Conservation (phyloP, 2,113 vertebrate genomes). For the Oostethus manadensis region DNA sequence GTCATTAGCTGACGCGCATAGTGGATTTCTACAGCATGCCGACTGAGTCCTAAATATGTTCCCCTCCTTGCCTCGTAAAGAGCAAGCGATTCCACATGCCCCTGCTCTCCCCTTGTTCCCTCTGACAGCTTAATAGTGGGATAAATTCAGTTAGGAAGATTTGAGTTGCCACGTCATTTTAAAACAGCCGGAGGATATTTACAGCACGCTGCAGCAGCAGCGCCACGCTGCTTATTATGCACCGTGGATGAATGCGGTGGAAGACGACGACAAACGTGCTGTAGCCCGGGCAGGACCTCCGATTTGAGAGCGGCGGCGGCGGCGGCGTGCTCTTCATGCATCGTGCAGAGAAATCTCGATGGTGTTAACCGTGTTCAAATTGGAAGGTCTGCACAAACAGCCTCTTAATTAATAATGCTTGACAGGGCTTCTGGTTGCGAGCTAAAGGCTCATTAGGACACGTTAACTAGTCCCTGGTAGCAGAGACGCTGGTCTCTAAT, state of each 20-base stretch:
- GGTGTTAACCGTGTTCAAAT: constrained; percentile 46
- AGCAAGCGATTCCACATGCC: constrained; percentile 35
- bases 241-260: neutral
- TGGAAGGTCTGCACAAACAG: constrained; percentile 53
- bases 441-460: constrained; percentile 65
- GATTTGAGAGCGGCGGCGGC: constrained; percentile 10
- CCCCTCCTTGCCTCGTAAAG: constrained; percentile 22
- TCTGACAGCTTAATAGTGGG: constrained; percentile 44
- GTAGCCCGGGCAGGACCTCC: neutral
- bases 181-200: constrained; percentile 28
- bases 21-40: constrained; percentile 9
- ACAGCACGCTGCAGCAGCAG: constrained; percentile 7
- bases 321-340: constrained; percentile 12
- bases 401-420: constrained; percentile 69
- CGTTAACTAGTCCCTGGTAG: constrained; percentile 68
- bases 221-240: constrained; percentile 11
- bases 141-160: constrained; percentile 31
- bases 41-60: constrained; percentile 36
- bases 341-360: constrained; percentile 45
- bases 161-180: constrained; percentile 30
- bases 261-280: constrained; percentile 4
- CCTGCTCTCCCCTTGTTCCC: constrained; percentile 26
- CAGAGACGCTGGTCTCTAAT: constrained; percentile 53
- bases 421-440: constrained; percentile 58
- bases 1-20: constrained; percentile 40